Evolutionary conservation across 2,888 invertebrate genomes (phyloP).

Genomic region (Eristalis pertinax): DNA sequence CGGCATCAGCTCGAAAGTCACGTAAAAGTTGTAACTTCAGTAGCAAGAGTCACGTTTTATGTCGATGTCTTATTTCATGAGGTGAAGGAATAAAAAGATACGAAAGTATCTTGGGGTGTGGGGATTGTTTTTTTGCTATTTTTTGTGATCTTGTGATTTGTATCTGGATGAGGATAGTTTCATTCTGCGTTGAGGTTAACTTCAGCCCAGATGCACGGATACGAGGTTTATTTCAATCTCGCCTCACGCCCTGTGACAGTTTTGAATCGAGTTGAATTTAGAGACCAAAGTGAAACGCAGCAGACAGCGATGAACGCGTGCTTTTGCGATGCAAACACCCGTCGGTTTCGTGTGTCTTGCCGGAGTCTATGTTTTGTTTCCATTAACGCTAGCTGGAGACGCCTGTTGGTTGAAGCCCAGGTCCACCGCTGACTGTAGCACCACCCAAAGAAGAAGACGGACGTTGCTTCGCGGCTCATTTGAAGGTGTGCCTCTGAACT

Average conservation of each 20-base stretch:
- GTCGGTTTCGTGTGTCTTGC: too few relatives aligned
- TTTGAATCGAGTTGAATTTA: neutral
- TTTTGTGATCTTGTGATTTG: neutral
- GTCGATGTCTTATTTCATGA: conserved; percentile 60
- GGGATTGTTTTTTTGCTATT: neutral
- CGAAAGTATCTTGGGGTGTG: conserved; percentile 4
- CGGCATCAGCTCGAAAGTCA: conserved; percentile 38
- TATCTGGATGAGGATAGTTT: neutral
- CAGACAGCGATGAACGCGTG: too few relatives aligned
- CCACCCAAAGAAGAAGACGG: too few relatives aligned
- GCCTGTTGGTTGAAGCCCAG: too few relatives aligned
- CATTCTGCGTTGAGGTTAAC: neutral
- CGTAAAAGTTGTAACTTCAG: conserved; percentile 51
- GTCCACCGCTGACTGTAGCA: too few relatives aligned
- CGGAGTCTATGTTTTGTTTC: too few relatives aligned
- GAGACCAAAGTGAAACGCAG: too few relatives aligned
- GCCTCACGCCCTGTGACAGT: neutral
- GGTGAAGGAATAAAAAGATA: conserved; percentile 22
- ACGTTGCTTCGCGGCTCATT: too few relatives aligned
- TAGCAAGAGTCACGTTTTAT: conserved; percentile 53
- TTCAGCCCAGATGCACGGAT: neutral
- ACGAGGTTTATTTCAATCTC: conserved; percentile 24
- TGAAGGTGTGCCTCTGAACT: too few relatives aligned
- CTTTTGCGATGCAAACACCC: too few relatives aligned
- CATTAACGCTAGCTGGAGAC: too few relatives aligned